phyloP scores from a whole-genome alignment of 2,888 invertebrate species.

The Ennomos erosarius region DNA sequence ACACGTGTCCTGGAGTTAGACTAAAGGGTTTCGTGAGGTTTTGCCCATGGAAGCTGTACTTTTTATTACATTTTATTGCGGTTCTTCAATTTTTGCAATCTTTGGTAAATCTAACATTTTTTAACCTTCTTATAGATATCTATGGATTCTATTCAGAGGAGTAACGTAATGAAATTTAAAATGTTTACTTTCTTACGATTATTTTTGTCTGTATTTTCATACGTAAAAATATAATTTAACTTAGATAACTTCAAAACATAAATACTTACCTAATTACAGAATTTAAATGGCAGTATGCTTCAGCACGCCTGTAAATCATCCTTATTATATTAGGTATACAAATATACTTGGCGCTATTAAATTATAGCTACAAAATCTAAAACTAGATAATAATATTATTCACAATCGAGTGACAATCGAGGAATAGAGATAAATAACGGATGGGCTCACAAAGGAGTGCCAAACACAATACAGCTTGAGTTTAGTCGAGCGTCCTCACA shows the following conservation, averaged over 20 bases:
- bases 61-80: too few relatives aligned
- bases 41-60: too few relatives aligned
- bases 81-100: too few relatives aligned
- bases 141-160: too few relatives aligned
- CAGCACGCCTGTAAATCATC: slow-evolving; percentile 21
- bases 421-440: slow-evolving; percentile 50
- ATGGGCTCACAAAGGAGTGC: slow-evolving; percentile 59
- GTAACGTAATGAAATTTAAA: too few relatives aligned
- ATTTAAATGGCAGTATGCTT: slow-evolving; percentile 15
- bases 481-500: slow-evolving; percentile 55
- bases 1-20: too few relatives aligned
- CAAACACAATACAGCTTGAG: slow-evolving; percentile 62
- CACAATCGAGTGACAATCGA: slow-evolving; percentile 48
- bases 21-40: too few relatives aligned
- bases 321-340: slow-evolving; percentile 24
- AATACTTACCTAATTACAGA: slow-evolving; percentile 4
- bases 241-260: slow-evolving; percentile 22
- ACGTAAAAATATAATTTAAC: slow-evolving; percentile 8
- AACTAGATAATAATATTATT: slow-evolving; percentile 38
- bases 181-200: too few relatives aligned
- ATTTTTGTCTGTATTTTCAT: too few relatives aligned
- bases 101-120: too few relatives aligned
- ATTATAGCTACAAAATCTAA: slow-evolving; percentile 38
- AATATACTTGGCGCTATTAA: slow-evolving; percentile 29
- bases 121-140: too few relatives aligned